Percentiles rank a stretch among this genome's conserved stretches.
phyloP scores from a whole-genome alignment of 2,888 invertebrate species.

The Priapulus caudatus region DNA sequence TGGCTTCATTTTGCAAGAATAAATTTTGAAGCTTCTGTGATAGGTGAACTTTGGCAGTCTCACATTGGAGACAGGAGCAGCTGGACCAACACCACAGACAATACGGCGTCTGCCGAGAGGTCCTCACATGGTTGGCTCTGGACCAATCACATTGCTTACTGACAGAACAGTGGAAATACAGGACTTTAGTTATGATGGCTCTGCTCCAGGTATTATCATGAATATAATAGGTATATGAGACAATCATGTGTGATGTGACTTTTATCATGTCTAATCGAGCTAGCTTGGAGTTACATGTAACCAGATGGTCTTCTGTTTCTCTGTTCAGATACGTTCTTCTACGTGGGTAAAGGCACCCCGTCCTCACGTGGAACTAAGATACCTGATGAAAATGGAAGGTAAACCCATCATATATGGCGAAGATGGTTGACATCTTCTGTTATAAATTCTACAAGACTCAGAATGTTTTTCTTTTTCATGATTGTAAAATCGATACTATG shows the following conservation, averaged over 20 bases:
- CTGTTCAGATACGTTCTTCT: background rate
- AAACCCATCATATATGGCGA: too few relatives aligned
- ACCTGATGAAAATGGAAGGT: background rate
- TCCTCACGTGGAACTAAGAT: background rate
- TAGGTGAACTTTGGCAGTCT: background rate
- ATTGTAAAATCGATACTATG: too few relatives aligned
- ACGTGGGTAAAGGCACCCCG: background rate
- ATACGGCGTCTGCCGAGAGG: background rate
- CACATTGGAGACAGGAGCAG: background rate
- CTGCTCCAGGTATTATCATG: background rate
- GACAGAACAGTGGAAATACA: background rate
- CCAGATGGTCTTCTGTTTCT: too few relatives aligned
- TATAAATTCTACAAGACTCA: too few relatives aligned
- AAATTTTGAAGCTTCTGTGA: too few relatives aligned
- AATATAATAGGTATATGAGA: too few relatives aligned
- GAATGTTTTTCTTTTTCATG: too few relatives aligned
- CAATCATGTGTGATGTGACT: too few relatives aligned
- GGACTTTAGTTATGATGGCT: background rate
- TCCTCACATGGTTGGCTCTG: background rate
- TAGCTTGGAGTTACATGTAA: too few relatives aligned
- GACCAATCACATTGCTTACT: background rate
- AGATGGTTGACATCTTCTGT: too few relatives aligned
- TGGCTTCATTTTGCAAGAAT: too few relatives aligned
- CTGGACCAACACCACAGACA: background rate
- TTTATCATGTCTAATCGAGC: too few relatives aligned